phyloP scores from a whole-genome alignment of 2,113 vertebrate genomes.

The Tyto alba region DNA sequence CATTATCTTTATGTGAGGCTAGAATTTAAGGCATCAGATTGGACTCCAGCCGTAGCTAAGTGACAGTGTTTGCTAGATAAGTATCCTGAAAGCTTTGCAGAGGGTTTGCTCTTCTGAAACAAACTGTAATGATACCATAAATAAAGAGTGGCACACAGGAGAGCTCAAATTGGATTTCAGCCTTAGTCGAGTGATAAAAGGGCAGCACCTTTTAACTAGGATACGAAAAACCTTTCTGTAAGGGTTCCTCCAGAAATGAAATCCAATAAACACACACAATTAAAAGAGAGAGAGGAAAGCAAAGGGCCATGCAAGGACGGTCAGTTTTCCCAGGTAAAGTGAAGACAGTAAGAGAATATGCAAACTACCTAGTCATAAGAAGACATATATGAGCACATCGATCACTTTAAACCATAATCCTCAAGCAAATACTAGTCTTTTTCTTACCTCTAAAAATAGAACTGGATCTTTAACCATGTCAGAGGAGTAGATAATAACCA shows the following conservation, averaged over 20 bases:
- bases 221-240: background rate
- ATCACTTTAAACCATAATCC: background rate
- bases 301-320: background rate
- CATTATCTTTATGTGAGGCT: slow-evolving; percentile 30
- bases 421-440: background rate
- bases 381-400: background rate
- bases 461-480: background rate
- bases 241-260: background rate
- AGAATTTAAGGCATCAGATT: slow-evolving; percentile 34
- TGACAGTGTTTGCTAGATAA: background rate
- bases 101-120: slow-evolving; percentile 11
- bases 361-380: background rate
- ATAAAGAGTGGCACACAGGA: background rate
- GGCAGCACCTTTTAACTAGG: background rate
- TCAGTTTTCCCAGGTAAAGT: background rate
- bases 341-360: background rate
- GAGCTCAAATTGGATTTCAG: slow-evolving; percentile 19
- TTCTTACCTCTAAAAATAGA: slow-evolving; percentile 20
- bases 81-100: background rate
- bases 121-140: slow-evolving; percentile 22
- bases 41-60: slow-evolving; percentile 1
- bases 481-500: slow-evolving; percentile 4
- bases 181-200: background rate
- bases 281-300: background rate
- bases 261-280: background rate